phyloP scores from a whole-genome alignment of 2,888 invertebrate genomes.

The Meganola albula region DNA sequence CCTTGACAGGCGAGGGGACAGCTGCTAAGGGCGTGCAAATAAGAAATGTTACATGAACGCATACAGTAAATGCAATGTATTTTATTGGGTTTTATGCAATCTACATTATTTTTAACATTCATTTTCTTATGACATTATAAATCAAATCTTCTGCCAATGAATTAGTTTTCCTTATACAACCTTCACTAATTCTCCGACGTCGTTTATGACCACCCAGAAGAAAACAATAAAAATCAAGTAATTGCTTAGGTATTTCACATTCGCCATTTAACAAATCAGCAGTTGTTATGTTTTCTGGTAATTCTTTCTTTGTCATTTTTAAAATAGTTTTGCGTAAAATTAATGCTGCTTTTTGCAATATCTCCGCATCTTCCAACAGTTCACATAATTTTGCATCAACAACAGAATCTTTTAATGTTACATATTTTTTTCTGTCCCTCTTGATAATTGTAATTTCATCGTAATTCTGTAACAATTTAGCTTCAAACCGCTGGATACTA shows the following conservation, averaged over 20 bases:
- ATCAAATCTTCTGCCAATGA: constrained; percentile 7
- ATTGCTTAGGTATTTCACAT: constrained; percentile 6
- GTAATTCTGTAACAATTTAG: constrained; percentile 3
- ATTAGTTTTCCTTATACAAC: constrained; percentile 2
- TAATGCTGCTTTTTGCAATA: constrained; percentile 3
- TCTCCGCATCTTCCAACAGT: constrained; percentile 4
- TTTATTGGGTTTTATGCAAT: too few species aligned
- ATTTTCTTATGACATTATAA: constrained; percentile 7
- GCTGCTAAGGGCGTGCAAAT: constrained; percentile 5
- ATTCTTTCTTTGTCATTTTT: constrained; percentile 4
- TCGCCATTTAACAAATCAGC: constrained; percentile 5
- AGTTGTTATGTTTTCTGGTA: constrained; percentile 4
- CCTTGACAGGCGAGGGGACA: constrained; percentile 2
- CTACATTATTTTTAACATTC: too few species aligned
- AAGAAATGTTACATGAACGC: constrained; percentile 5
- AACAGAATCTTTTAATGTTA: constrained; percentile 3
- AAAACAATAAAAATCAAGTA: constrained; percentile 3
- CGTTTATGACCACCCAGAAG: constrained; percentile 6
- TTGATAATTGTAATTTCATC: constrained; percentile 4
- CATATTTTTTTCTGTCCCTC: constrained; percentile 4
- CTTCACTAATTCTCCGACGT: constrained; percentile 4
- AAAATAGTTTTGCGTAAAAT: constrained; percentile 2
- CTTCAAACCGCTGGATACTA: constrained; percentile 1
- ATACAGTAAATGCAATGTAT: too few species aligned
- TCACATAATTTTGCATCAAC: constrained; percentile 5